phyloP scores from a whole-genome alignment of 1,140 invertebrate species.

The Pogonomyrmex barbatus region DNA sequence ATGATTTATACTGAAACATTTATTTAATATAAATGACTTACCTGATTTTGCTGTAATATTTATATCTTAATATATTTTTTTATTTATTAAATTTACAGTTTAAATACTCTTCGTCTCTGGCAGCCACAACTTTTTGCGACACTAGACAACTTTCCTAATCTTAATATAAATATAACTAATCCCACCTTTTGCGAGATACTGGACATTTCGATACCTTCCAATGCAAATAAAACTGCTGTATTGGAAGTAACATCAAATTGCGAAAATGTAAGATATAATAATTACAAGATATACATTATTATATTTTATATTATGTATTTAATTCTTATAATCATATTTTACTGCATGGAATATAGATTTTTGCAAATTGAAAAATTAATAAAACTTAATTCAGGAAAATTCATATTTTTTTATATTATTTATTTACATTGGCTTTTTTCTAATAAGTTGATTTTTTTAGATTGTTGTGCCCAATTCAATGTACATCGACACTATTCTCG shows the following conservation, averaged over 20 bases:
- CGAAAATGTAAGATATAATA: constrained; percentile 40
- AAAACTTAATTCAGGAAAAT: not conserved
- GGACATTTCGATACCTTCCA: constrained; percentile 67
- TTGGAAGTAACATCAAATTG: not conserved
- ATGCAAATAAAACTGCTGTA: not conserved
- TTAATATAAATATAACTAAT: constrained; percentile 38
- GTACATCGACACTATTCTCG: constrained; percentile 76
- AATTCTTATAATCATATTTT: not conserved
- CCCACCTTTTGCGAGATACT: constrained; percentile 80
- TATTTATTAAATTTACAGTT: constrained; percentile 84
- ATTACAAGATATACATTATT: not conserved
- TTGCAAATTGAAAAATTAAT: not conserved
- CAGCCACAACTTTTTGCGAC: constrained; percentile 89
- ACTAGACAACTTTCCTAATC: constrained; percentile 77
- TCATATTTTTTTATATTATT: not conserved
- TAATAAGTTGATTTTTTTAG: constrained; percentile 61
- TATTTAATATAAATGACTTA: not conserved
- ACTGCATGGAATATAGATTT: not conserved
- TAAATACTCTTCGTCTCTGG: constrained; percentile 86
- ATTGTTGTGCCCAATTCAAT: constrained; percentile 67
- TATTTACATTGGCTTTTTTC: not conserved
- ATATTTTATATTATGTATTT: not conserved
- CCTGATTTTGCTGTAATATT: not conserved
- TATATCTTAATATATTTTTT: constrained; percentile 66
- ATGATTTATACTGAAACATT: not conserved